Base-by-base conservation (phyloP, 1,140 invertebrate genomes). In the Akabosia matsudoensis region DNA sequence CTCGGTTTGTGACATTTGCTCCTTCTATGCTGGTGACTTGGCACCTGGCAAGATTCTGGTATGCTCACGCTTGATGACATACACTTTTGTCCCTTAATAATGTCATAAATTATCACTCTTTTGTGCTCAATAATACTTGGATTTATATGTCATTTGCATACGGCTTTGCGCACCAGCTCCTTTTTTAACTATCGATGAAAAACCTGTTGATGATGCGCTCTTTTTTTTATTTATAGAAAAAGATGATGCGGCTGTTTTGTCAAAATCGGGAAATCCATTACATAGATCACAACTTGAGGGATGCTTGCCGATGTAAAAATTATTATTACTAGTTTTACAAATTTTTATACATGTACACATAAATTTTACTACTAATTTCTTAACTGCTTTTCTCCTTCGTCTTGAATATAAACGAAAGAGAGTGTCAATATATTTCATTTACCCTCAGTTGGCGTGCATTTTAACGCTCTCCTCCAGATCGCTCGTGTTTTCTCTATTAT, bases 211-310 rank as follows among this genome's bases (percentile, higher is more conserved):
- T 67, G 28, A 30, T 67, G n/a, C n/a, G 7, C 37, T 45, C 18
- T 67, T 2, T 30, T 67, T 67, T 31, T 13, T 7, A 30, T 67
- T 31, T 31, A 10, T 30, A 67, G 61, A 67, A 67, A 67, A 67
- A 67, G 30, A 67, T 67, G 61, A 67, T 67, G 61, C 7, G 30
- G n/a, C 61, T 67, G 4, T 67, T 67, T 67, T 67, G 61, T 30
- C 61, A 67, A 30, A 67, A 67, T 67, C 61, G 61, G 28, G 61
- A 67, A 67, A 67, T 67, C n/a, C 61, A 67, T 22, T 67, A 67
- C 28, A 67, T 67, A 30, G 61, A 67, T 30, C 61, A 67, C 30
- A 67, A 67, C 28, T 30, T 67, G 28, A 2, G 61, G 28, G 61
- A 67, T 30, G 61, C 61, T 67, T 67, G 61, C 28, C 28, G 61